Percentiles rank a stretch among this genome's conserved stretches.
phyloP scores from a whole-genome alignment of 2,797 vertebrate genomes.

The Sarcophilus harrisii region DNA sequence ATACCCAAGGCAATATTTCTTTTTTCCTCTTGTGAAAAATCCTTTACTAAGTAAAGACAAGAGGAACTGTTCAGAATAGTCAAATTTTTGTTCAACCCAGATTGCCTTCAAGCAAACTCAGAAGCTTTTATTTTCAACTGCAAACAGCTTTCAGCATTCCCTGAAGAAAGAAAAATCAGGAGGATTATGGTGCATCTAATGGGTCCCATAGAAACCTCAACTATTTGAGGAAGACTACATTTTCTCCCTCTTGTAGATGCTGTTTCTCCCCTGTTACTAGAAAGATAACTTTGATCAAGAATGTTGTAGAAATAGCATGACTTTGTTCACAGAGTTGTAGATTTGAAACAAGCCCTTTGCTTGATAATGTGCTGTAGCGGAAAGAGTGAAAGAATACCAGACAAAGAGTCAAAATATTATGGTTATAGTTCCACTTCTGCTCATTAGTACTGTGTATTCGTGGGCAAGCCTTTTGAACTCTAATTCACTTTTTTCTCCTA shows the following conservation, averaged over 20 bases:
- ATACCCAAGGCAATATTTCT: slow-evolving; percentile 1
- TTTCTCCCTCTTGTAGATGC: slow-evolving; percentile 18
- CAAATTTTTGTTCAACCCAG: slow-evolving; percentile 61
- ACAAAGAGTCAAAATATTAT: neutral
- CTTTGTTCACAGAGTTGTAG: slow-evolving; percentile 35
- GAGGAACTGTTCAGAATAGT: slow-evolving; percentile 26
- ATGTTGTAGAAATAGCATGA: neutral
- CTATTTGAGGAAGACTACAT: slow-evolving; percentile 37
- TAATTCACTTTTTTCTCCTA: neutral
- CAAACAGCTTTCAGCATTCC: slow-evolving; percentile 60
- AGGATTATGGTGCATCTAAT: slow-evolving; percentile 58
- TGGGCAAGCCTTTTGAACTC: neutral
- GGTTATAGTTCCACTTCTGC: neutral
- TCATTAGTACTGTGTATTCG: neutral
- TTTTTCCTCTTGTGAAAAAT: slow-evolving; percentile 34
- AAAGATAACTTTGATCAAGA: slow-evolving; percentile 31
- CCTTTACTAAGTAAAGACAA: slow-evolving; percentile 48
- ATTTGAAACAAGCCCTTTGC: neutral
- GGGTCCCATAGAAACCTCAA: slow-evolving; percentile 65
- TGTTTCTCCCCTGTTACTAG: slow-evolving; percentile 6
- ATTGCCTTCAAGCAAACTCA: slow-evolving; percentile 54
- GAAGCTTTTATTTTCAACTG: slow-evolving; percentile 50
- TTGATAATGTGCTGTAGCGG: neutral
- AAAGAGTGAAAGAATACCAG: neutral
- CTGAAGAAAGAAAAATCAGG: slow-evolving; percentile 50